Base-by-base conservation (phyloP, 2,888 invertebrate genomes). In the Apocheima hispidaria region DNA sequence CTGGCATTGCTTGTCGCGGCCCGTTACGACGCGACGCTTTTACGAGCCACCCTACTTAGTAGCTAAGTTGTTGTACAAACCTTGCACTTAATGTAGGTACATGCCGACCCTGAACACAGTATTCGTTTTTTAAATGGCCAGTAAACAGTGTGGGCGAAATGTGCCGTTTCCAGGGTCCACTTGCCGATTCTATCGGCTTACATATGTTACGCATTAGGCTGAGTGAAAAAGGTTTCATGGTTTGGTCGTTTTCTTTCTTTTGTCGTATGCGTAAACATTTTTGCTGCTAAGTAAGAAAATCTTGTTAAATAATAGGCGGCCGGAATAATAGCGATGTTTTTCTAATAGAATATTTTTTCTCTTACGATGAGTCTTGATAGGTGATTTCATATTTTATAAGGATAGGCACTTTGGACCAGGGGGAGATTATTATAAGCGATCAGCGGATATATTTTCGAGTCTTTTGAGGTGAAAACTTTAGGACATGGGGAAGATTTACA, bases 21-120 rank as follows among this genome's bases (percentile, higher is more conserved):
- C 75, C 77, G 71, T 84, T 82, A 87, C 81, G 76, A 79, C 75
- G 65, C 74, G 78, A 84, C 77, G 69, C 75, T 80, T 87, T 89
- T 86, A 88, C 81, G 84, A 82, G 65, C 73, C 74, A 76, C 82
- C 82, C 83, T 78, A 83, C 83, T 83, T 75, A 78, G 63, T 63
- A 33, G 40, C 57, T 23, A 71, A 67, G 67, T 69, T 66, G 66
- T 26, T 74, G 74, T 76, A 81, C 83, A 79, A 81, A 77, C 78
- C 83, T 82, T 88, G 89, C 78, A 75, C 80, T 87, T 88, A 90
- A 90, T 88, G 51, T 21, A 43, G 23, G 20, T 38, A 26, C 50
- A 35, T 35, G 82, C 70, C 66, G 70, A 63, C 66, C 77, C 76
- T 68, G 72, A 74, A 74, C 77, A 71, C 69, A 78, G 75, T 81